Evolutionary conservation across 1,140 invertebrate species (phyloP), one percentile per base, ranked within the genome.

Genomic region (Brachionus rubens): DNA sequence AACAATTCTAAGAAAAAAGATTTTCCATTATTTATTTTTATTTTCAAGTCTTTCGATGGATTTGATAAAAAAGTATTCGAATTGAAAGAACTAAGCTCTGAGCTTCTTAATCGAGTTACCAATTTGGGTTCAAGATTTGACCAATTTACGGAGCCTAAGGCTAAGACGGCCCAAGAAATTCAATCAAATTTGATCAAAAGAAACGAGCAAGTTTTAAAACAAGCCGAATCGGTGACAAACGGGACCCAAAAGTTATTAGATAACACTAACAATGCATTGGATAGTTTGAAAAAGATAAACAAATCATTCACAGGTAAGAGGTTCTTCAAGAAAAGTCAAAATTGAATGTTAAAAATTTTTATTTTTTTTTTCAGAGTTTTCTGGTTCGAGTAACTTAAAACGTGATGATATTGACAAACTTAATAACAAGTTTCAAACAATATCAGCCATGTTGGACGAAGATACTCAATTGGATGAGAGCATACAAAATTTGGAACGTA

Each of bases 201-300:
- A 72, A 48, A 41, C 16, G 68, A 72, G 2, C 30, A 21, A 30
- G 40, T 72, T 50, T 24, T 72, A 19, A 48, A 41, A 12, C 21
- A 72, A 21, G 47, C 68, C 24, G 68, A 72, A 41, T 41, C n/a
- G 24, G 10, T 72, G 10, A 50, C 46, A 7, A 72, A 72, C 16
- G 16, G 46, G 19, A 72, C 68, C 28, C 68, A 72, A 36, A n/a
- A 72, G 19, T 72, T 72, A 41, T 14, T 72, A 2, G 68, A 72
- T 41, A 33, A 47, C 7, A 50, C 68, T 6, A 54, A 72, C 12
- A 54, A 72, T 72, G 68, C 47, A 10, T 24, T 48, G 1, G 46
- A 72, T 10, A 30, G 33, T 72, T 50, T 72, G n/a, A 6, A 50
- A 12, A 72, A 19, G 28, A 41, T 72, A 4, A 54, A 72, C 19